Conservation (phyloP, 1,140 invertebrate genomes). For the Octopus sinensis region DNA sequence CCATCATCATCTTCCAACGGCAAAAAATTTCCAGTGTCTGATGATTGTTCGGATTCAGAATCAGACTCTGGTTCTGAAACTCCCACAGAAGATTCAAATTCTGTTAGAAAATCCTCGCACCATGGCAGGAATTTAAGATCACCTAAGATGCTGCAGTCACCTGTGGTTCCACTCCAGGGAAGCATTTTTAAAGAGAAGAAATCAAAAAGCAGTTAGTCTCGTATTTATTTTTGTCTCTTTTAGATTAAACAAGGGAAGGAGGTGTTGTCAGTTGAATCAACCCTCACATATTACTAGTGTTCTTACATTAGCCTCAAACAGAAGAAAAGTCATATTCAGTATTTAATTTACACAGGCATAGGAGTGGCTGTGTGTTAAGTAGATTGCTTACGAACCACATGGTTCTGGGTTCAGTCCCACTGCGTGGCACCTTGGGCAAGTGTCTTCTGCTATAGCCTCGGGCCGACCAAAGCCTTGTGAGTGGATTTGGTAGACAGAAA, state of each 20-base stretch:
- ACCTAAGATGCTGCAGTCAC: conserved; percentile 57
- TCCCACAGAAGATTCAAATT: neutral
- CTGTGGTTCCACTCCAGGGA: conserved; percentile 1
- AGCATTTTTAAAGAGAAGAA: conserved; percentile 4
- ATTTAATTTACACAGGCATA: neutral
- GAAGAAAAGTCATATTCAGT: neutral
- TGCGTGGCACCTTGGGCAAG: too few relatives aligned
- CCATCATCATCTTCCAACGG: neutral
- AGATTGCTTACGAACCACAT: too few relatives aligned
- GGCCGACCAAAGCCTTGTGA: too few relatives aligned
- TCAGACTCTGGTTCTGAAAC: neutral
- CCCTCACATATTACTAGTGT: neutral
- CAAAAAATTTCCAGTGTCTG: neutral
- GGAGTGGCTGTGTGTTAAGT: too few relatives aligned
- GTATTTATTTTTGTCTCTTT: neutral
- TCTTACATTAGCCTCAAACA: neutral
- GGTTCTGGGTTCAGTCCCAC: too few relatives aligned
- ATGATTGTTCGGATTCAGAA: neutral
- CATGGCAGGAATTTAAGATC: conserved; percentile 45
- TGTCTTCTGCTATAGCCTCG: too few relatives aligned
- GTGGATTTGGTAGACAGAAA: too few relatives aligned
- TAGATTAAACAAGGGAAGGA: neutral
- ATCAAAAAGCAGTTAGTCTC: neutral
- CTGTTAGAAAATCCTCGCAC: neutral
- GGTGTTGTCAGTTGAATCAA: neutral